Evolutionary conservation across 1,140 invertebrate genomes (phyloP).

Genomic region (Danaus melanippus): DNA sequence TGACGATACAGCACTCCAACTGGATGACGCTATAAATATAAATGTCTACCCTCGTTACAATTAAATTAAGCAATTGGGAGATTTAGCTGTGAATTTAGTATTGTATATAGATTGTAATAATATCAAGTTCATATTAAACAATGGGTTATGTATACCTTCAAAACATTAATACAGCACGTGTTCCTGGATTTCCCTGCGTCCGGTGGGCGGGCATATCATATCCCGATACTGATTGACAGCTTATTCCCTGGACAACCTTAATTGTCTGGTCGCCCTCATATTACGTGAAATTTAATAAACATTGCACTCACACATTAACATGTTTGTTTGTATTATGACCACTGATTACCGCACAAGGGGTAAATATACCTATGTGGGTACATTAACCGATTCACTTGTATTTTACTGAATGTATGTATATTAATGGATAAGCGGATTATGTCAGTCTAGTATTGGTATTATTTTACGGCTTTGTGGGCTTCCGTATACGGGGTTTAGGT

Average conservation of each 20-base stretch:
- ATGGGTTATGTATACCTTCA: no score
- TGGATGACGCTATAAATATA: constrained; percentile 8
- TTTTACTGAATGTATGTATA: not conserved
- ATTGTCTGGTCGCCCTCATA: constrained; percentile 47
- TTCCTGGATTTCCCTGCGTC: constrained; percentile 26
- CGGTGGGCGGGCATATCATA: constrained; percentile 45
- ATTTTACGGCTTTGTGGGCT: constrained; percentile 7
- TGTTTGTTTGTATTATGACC: constrained; percentile 47
- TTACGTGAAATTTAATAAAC: constrained; percentile 62
- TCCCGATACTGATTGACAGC: constrained; percentile 51
- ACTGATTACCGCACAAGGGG: constrained; percentile 39
- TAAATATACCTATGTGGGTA: constrained; percentile 6
- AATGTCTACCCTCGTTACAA: no score
- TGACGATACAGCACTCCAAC: constrained; percentile 31
- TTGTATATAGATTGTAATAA: no score
- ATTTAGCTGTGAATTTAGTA: no score
- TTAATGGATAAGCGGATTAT: constrained; percentile 15
- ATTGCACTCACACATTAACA: constrained; percentile 44
- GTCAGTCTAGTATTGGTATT: constrained; percentile 12
- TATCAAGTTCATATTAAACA: no score
- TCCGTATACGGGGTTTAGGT: constrained; percentile 1
- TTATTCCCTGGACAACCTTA: constrained; percentile 53
- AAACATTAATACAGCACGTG: no score
- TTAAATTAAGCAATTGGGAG: no score
- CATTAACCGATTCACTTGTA: not conserved